Base-by-base conservation (phyloP, 2,797 vertebrate species). In the Crocodylus rhombifer region DNA sequence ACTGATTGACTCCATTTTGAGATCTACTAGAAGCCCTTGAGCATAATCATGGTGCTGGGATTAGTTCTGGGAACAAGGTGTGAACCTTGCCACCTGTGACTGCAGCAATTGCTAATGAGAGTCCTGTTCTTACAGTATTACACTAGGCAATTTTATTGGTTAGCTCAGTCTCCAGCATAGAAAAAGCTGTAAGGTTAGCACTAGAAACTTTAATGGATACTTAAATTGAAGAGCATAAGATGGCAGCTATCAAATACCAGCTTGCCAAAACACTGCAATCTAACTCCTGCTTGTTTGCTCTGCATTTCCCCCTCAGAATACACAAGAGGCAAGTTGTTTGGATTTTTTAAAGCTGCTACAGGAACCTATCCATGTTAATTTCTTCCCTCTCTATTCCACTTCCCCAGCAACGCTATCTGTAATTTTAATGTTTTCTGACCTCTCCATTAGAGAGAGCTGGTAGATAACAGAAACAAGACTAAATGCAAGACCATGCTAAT, bases 21-120 rank as follows among this genome's bases (percentile, higher is more conserved):
- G 6, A 26, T 25, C 83, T 77, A 73, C 65, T 71, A 65, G 0
- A 0, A 64, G 56, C n/a, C 18, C 60, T 79, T 8, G 26, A 26
- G n/a, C 26, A 60, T 56, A 55, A 4, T 1, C 75, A 8, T 13
- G 6, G 60, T 21, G 90, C 74, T 1, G 23, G 11, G 14, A 33
- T 14, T 4, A 33, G 23, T 67, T 69, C 17, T 14, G 10, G 14
- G 69, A 36, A 7, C 13, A 71, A 71, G 42, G 33, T 26, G 77
- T 62, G 55, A 56, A 88, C 73, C n/a, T 80, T 81, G 71, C 33
- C 11, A 65, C 0, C 0, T 0, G 0, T 3, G 15, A 86, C 42
- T 87, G 75, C 65, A 65, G 62, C 65, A 64, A 28, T 12, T 90
- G 71, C 77, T 57, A 57, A 71, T 3, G 2, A 57, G 73, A 16